Percentiles rank a stretch among this genome's conserved stretches.
Evolutionary conservation across 2,113 vertebrate genomes (phyloP).

Genomic region (Leucoraja erinaceus): DNA sequence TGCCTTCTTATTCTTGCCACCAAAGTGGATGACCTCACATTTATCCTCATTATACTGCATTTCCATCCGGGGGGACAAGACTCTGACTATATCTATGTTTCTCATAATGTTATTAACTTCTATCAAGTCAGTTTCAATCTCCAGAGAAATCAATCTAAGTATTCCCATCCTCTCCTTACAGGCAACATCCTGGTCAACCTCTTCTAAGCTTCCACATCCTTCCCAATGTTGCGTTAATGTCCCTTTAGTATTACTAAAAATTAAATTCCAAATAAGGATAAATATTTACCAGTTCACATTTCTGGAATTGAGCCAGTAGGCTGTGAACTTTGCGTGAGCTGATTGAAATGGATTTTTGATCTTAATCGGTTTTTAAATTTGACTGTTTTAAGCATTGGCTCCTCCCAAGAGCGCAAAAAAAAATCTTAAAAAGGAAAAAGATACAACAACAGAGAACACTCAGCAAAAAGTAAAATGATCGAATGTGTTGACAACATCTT

Average conservation of each 20-base stretch:
- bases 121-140: too few species aligned
- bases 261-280: not conserved
- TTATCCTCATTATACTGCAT: too few species aligned
- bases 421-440: not conserved
- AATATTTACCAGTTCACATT: conserved; percentile 25
- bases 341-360: not conserved
- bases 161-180: too few species aligned
- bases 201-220: too few species aligned
- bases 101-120: too few species aligned
- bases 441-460: not conserved
- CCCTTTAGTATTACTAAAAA: not conserved
- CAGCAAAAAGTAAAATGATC: not conserved
- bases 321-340: conserved; percentile 9
- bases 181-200: too few species aligned
- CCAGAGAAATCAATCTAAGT: too few species aligned
- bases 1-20: too few species aligned
- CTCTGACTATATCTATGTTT: too few species aligned
- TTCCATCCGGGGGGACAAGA: too few species aligned
- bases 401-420: not conserved
- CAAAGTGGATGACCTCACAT: too few species aligned
- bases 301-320: not conserved
- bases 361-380: conserved; percentile 32
- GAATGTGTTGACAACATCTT: not conserved
- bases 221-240: not conserved
- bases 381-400: not conserved